phyloP scores from a whole-genome alignment of 2,888 invertebrate species.

The Drymonia ruficornis region DNA sequence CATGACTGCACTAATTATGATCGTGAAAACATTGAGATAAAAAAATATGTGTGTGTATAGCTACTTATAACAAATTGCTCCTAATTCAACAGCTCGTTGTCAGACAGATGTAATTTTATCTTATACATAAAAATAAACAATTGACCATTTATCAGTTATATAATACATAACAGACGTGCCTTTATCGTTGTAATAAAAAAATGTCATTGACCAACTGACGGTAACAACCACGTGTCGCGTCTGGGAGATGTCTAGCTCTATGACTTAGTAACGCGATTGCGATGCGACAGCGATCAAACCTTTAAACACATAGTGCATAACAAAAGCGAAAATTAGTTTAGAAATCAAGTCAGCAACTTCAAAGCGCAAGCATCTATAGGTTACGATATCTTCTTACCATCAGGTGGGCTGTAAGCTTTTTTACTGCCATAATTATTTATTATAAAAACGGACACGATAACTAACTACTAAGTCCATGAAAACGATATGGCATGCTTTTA shows the following conservation, averaged over 20 bases:
- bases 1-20: too few relatives aligned
- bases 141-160: not conserved
- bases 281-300: too few relatives aligned
- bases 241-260: conserved; percentile 1
- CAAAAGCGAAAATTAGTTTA: too few relatives aligned
- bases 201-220: not conserved
- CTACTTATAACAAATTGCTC: not conserved
- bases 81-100: not conserved
- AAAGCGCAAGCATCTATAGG: too few relatives aligned
- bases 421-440: too few relatives aligned
- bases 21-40: not conserved
- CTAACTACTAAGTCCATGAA: too few relatives aligned
- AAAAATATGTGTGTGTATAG: not conserved
- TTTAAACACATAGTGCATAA: too few relatives aligned
- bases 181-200: not conserved
- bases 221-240: not conserved
- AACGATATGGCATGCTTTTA: too few relatives aligned
- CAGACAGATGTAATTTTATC: not conserved
- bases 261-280: conserved; percentile 9
- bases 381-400: too few relatives aligned
- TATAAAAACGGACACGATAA: too few relatives aligned
- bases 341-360: too few relatives aligned
- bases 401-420: too few relatives aligned
- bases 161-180: not conserved
- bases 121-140: not conserved